Evolutionary conservation across 2,113 vertebrate species (phyloP), one percentile per base, ranked within the genome.

Genomic region (Laticauda colubrina): DNA sequence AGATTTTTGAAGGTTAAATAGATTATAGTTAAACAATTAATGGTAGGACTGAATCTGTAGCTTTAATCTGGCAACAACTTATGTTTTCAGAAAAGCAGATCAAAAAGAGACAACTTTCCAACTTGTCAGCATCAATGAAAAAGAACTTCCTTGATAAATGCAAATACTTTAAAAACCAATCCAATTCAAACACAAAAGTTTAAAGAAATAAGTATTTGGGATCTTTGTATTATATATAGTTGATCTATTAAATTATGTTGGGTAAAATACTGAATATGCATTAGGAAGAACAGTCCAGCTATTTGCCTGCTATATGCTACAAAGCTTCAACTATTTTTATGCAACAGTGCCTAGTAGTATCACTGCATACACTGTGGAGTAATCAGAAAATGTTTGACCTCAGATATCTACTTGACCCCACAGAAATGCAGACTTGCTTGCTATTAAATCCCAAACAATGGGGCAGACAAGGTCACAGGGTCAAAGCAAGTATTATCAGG

Each of bases 381-480:
- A 97, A 98, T 98, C 98, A 98, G 97, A 98, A 97, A 98, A 97
- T 97, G 97, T 98, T 97, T 97, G 97, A 98, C 98, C 98, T 98
- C 97, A 95, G 97, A 98, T 98, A 98, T 98, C 98, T 98, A 98
- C 98, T 99, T 99, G 98, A 99, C 98, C 98, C 97, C 96, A 93
- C 95, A 97, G 98, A 98, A 98, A 98, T 98, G 97, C 97, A 98
- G 97, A 97, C 97, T 97, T 34, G 96, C 96, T 97, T 1, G 97
- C 98, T 98, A 98, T 99, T 98, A 98, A 98, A 98, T 98, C 98
- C 98, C 98, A 98, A 98, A 98, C 98, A 98, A 98, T 98, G 97
- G 98, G 98, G 98, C 98, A 98, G 98, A 99, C 99, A 99, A 99
- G 99, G 99, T 99, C 98, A 99, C 95, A 95, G 98, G 99, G 99